Conservation (phyloP, 2,113 vertebrate species). For the Vulpes ferrilata region DNA sequence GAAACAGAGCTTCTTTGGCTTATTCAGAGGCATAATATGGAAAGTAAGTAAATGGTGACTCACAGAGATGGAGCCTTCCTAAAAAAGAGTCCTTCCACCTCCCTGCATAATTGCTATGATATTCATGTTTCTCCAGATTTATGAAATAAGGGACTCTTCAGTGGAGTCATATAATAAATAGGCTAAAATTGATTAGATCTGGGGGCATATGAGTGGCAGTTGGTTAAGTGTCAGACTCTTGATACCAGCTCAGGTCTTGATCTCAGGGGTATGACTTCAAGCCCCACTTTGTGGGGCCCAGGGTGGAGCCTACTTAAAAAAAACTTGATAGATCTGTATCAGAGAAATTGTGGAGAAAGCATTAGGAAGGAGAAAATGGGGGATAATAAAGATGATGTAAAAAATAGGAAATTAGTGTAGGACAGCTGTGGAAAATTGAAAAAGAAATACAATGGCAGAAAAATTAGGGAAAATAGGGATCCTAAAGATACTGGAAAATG, state of each 20-base stretch:
- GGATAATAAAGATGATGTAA: not conserved
- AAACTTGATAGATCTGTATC: not conserved
- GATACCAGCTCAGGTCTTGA: not conserved
- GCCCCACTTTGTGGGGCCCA: not conserved
- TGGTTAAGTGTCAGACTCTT: too few species aligned
- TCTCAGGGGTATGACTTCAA: not conserved
- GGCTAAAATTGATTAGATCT: not conserved
- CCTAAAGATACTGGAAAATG: not conserved
- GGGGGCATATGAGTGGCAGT: not conserved
- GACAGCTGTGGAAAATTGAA: not conserved
- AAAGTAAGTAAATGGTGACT: not conserved
- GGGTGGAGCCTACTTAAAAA: not conserved
- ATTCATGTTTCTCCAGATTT: not conserved
- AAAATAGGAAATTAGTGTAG: not conserved
- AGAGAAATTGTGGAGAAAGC: not conserved
- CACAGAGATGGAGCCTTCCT: not conserved
- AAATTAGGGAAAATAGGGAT: not conserved
- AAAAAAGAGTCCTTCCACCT: not conserved
- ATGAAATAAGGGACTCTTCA: not conserved
- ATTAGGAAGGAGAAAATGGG: not conserved
- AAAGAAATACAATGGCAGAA: not conserved
- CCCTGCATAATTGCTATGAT: not conserved
- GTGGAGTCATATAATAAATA: not conserved
- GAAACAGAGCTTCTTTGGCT: not conserved
- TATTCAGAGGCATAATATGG: not conserved